These are phyloP conservation scores for Halichoeres trimaculatus DNA, from an alignment of 2,113 vertebrate genomes.

Conservation along the genomic window DNA sequence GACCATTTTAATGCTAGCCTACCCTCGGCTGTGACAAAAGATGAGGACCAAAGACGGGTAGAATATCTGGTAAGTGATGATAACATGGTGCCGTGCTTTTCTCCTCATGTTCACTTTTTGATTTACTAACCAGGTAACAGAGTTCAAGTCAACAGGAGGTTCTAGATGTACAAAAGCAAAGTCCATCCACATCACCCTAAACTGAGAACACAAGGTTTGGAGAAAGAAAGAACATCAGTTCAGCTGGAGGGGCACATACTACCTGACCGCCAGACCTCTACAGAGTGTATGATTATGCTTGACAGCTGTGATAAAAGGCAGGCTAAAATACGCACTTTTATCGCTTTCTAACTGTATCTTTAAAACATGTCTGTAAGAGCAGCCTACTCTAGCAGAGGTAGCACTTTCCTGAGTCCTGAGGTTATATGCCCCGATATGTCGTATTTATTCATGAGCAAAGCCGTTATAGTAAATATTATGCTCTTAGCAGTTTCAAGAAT, in stretches of 20 bases:
- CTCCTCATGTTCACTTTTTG: slow-evolving; percentile 14
- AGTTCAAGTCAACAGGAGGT: slow-evolving; percentile 33
- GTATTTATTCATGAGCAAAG: slow-evolving; percentile 67
- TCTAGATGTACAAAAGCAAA: slow-evolving; percentile 31
- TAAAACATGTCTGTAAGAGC: slow-evolving; percentile 43
- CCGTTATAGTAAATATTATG: slow-evolving; percentile 40
- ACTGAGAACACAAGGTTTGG: slow-evolving; percentile 13
- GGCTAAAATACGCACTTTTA: slow-evolving; percentile 70
- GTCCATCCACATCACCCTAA: slow-evolving; percentile 32
- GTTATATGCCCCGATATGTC: slow-evolving; percentile 52
- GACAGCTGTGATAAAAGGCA: slow-evolving; percentile 71
- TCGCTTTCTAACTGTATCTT: slow-evolving; percentile 60
- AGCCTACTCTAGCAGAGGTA: slow-evolving; percentile 25
- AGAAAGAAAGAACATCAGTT: slow-evolving; percentile 25
- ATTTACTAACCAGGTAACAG: slow-evolving; percentile 38
- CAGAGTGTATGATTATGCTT: slow-evolving; percentile 41
- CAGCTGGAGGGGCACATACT: slow-evolving; percentile 14
- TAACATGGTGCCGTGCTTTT: slow-evolving; percentile 10
- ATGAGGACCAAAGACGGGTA: slow-evolving; percentile 35
- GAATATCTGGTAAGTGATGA: slow-evolving; percentile 39
- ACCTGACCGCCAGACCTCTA: slow-evolving; percentile 5
- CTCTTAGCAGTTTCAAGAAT: slow-evolving; percentile 40
- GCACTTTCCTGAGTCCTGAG: slow-evolving; percentile 35
- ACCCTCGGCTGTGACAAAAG: slow-evolving; percentile 45
- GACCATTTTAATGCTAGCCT: slow-evolving; percentile 56